Evolutionary conservation across 2,113 vertebrate species (phyloP).

Genomic region (Balaenoptera acutorostrata): DNA sequence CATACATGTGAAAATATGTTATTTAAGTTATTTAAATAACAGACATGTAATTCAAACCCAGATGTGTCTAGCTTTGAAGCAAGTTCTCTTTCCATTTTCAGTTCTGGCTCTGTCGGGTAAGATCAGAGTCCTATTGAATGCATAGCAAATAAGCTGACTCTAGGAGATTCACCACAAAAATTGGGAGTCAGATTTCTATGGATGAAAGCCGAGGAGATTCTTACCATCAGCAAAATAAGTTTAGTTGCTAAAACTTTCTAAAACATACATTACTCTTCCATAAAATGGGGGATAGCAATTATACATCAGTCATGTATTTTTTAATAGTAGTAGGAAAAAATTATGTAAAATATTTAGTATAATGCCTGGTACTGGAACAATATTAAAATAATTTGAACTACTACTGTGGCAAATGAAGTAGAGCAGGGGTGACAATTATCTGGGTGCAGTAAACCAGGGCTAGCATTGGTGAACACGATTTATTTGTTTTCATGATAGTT

Average conservation of each 20-base stretch:
- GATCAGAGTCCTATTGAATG: not conserved
- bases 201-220: not conserved
- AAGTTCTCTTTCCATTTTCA: not conserved
- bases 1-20: not conserved
- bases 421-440: rapidly evolving
- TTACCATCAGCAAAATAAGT: not conserved
- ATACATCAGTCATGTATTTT: not conserved
- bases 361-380: not conserved
- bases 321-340: not conserved
- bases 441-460: not conserved
- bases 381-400: not conserved
- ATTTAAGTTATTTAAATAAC: not conserved
- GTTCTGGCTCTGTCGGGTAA: not conserved
- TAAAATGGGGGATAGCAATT: not conserved
- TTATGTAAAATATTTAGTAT: not conserved
- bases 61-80: not conserved
- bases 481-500: not conserved
- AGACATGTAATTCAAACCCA: not conserved
- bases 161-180: not conserved
- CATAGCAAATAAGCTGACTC: not conserved
- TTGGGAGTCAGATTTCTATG: not conserved
- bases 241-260: not conserved
- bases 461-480: not conserved
- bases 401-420: not conserved
- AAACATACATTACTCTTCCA: not conserved